Evolutionary conservation across 2,797 vertebrate species (phyloP).

Genomic region (Nyctibius grandis): DNA sequence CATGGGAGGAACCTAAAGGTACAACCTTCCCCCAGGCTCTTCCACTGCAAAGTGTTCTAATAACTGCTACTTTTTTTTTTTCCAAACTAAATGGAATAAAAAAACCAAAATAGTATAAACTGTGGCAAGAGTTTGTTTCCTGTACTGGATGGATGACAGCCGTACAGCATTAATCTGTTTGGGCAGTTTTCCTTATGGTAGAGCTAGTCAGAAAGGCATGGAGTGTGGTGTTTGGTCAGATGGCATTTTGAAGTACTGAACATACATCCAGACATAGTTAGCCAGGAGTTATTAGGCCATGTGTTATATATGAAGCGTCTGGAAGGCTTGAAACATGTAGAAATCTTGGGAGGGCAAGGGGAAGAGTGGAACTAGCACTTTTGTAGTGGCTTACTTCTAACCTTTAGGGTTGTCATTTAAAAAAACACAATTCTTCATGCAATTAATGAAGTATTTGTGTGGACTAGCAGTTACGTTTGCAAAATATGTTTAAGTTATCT

Average conservation of each 20-base stretch:
- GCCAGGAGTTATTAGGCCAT: not conserved
- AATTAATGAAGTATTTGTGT: not conserved
- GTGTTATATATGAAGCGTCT: not conserved
- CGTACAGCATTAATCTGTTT: not conserved
- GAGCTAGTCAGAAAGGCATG: not conserved
- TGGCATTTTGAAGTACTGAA: not conserved
- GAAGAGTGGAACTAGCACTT: not conserved
- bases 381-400: not conserved
- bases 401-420: not conserved
- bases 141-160: not conserved
- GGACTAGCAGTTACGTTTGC: not conserved
- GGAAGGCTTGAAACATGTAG: not conserved
- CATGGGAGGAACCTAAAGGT: too few species aligned
- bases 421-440: not conserved
- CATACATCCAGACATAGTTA: not conserved
- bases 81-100: not conserved
- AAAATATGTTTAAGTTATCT: not conserved
- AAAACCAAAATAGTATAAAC: not conserved
- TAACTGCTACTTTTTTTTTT: not conserved
- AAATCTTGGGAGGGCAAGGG: not conserved
- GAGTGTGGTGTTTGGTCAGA: not conserved
- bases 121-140: not conserved
- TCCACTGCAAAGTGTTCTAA: not conserved
- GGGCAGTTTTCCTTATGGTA: not conserved
- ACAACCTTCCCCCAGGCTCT: too few species aligned